phyloP scores from a whole-genome alignment of 2,888 invertebrate species.

The Drosophila setosimentum region DNA sequence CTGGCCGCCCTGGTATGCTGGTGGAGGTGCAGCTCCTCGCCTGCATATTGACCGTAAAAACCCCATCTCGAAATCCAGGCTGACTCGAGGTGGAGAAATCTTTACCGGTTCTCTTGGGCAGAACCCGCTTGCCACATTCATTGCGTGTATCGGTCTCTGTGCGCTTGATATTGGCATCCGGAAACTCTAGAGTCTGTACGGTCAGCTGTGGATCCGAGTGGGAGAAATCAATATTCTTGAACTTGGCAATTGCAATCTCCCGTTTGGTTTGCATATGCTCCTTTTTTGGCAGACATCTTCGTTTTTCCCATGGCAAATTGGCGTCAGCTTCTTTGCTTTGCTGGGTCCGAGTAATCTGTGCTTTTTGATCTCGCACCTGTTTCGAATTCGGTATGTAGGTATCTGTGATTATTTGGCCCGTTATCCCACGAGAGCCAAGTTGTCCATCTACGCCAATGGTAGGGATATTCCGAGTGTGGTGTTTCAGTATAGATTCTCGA shows the following conservation, averaged over 20 bases:
- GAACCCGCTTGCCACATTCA: conserved; percentile 52
- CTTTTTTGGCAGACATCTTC: conserved; percentile 44
- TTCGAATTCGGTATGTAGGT: conserved; percentile 21
- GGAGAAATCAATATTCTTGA: conserved; percentile 67
- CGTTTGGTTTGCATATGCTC: conserved; percentile 27
- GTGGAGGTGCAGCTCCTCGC: conserved; percentile 41
- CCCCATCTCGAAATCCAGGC: conserved; percentile 62
- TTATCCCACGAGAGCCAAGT: not conserved
- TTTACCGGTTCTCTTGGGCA: conserved; percentile 44
- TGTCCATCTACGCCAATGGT: no score
- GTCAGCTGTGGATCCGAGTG: conserved; percentile 50
- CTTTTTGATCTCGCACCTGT: not conserved
- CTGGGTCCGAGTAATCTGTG: not conserved
- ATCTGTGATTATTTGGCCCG: conserved; percentile 6
- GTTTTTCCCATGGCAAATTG: conserved; percentile 9
- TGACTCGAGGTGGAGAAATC: conserved; percentile 73
- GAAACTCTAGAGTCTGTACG: conserved; percentile 73
- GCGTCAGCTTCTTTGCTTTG: not conserved
- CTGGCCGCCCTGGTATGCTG: not conserved
- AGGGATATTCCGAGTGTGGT: not conserved
- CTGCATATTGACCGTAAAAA: conserved; percentile 62
- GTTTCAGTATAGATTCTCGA: not conserved
- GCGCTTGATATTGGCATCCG: conserved; percentile 49
- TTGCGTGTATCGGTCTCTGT: conserved; percentile 58
- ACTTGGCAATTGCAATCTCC: conserved; percentile 50